These are phyloP conservation scores for Cordilura impudica DNA, from an alignment of 2,888 invertebrate genomes.

Conservation along the genomic window DNA sequence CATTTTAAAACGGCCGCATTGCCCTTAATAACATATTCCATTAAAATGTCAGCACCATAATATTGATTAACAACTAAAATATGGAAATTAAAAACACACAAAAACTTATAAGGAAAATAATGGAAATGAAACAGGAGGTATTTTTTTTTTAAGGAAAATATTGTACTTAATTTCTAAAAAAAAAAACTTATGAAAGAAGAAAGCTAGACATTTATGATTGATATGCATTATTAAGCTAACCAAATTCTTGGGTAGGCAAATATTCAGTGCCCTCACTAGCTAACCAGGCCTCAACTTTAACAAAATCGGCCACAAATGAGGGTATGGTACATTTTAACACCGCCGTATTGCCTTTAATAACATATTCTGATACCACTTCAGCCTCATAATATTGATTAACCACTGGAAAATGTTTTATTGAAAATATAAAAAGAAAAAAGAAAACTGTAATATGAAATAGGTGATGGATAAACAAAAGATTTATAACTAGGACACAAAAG, in stretches of 20 bases:
- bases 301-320: slow-evolving; percentile 93
- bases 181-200: neutral
- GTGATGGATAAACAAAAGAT: slow-evolving; percentile 17
- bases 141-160: no score
- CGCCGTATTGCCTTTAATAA: slow-evolving; percentile 91
- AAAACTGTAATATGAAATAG: neutral
- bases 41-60: slow-evolving; percentile 85
- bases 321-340: slow-evolving; percentile 93
- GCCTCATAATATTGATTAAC: slow-evolving; percentile 93
- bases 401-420: slow-evolving; percentile 81
- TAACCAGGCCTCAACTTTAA: slow-evolving; percentile 91
- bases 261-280: slow-evolving; percentile 84
- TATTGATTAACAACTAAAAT: slow-evolving; percentile 84
- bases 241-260: slow-evolving; percentile 85
- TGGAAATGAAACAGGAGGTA: slow-evolving; percentile 13
- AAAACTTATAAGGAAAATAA: slow-evolving; percentile 25
- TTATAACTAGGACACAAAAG: slow-evolving; percentile 15
- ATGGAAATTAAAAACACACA: slow-evolving; percentile 8
- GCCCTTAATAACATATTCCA: slow-evolving; percentile 86
- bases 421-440: slow-evolving; percentile 11
- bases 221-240: slow-evolving; percentile 77
- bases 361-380: slow-evolving; percentile 93
- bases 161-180: neutral
- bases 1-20: slow-evolving; percentile 86
- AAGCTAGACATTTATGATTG: no score